Evolutionary conservation across 2,113 vertebrate genomes (phyloP), one percentile per base, ranked within the genome.

Genomic region (Nymphicus hollandicus): DNA sequence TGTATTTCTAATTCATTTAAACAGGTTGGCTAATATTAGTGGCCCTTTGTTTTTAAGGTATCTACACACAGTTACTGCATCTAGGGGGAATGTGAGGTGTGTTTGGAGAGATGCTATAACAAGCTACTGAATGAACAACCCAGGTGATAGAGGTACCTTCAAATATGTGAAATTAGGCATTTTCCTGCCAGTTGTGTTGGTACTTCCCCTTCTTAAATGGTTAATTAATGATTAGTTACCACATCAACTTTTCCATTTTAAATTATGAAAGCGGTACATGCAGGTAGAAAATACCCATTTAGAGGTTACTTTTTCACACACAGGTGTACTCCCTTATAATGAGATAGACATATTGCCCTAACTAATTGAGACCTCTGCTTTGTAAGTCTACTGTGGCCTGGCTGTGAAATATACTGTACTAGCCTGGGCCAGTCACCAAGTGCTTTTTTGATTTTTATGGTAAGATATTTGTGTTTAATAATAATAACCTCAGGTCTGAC

Each of bases 401-500:
- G 44, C 81, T 86, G 31, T 92, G 84, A 66, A 76, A 71, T 76
- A 60, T 18, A 25, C 28, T 46, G 20, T 76, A n/a, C 29, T 41
- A 50, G 41, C 39, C 76, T 63, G 37, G 27, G 52, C 65, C 46
- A 31, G 46, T 80, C 44, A 72, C 68, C 60, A 43, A 47, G 17
- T 55, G 29, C 10, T 66, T 70, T 72, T 65, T 79, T 43, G 4
- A 33, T 56, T 88, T 83, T 92, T 89, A 73, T 66, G 46, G 64
- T 76, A 46, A 84, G 49, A 68, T 93, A 93, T 35, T 76, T 74
- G 39, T 80, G n/a, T 70, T 79, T 55, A 86, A 91, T 80, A 89
- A 39, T 46, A 76, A 64, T 65, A 80, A 92, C 91, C 90, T 78
- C 93, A 96, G 88, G 97, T 97, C 93, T 96, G 88, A 71, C 58